Evolutionary conservation across 92 coral and sea anemone species (phyloP).

Genomic region (Bergia puertoricense): DNA sequence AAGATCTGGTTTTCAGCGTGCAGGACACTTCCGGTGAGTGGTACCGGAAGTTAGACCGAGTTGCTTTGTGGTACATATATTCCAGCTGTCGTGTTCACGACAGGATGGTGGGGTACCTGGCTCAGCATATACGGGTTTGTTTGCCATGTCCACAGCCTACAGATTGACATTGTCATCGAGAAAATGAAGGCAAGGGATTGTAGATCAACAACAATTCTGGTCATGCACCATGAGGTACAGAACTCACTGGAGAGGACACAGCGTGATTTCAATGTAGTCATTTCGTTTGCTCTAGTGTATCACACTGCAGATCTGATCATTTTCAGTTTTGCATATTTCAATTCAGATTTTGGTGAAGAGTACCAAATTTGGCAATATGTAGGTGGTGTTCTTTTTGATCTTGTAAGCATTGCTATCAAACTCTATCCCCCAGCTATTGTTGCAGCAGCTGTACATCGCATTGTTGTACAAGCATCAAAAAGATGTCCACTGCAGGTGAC

Average conservation of each 20-base stretch:
- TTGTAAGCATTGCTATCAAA: conserved; percentile 55
- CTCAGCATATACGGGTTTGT: too few relatives aligned
- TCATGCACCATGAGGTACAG: conserved; percentile 47
- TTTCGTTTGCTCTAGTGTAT: conserved; percentile 66
- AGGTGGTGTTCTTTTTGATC: conserved; percentile 64
- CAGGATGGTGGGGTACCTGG: too few relatives aligned
- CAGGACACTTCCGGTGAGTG: conserved; percentile 51
- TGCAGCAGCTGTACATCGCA: conserved; percentile 63
- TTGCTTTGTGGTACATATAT: conserved; percentile 51
- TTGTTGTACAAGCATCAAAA: conserved; percentile 60
- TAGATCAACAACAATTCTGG: conserved; percentile 43
- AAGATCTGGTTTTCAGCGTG: conserved; percentile 62
- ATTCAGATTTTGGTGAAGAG: conserved; percentile 60
- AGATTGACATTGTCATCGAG: conserved; percentile 56
- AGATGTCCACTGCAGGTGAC: conserved; percentile 50
- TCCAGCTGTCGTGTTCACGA: conserved; percentile 22
- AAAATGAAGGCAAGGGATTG: conserved; percentile 45
- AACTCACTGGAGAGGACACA: conserved; percentile 63
- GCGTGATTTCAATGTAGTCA: conserved; percentile 56
- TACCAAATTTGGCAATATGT: conserved; percentile 67
- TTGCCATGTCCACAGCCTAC: conserved; percentile 63
- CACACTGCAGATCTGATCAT: conserved; percentile 62
- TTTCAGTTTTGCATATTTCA: conserved; percentile 73
- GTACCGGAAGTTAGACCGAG: conserved; percentile 38
- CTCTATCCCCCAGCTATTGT: conserved; percentile 63